Conservation (phyloP, 2,888 invertebrate species). For the Pharmacophagus antenor region DNA sequence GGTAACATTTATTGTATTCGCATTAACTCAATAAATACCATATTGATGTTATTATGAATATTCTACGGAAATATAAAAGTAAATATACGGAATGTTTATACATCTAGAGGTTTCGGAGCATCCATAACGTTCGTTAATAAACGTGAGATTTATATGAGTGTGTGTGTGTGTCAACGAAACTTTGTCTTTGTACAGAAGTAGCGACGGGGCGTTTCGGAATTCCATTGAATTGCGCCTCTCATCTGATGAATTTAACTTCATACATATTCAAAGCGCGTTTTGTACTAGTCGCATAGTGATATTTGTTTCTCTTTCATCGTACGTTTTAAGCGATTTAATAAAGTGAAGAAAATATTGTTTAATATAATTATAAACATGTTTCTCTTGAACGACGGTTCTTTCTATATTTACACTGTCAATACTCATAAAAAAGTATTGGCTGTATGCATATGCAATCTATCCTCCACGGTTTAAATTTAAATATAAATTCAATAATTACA, state of each 20-base stretch:
- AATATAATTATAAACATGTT: not conserved
- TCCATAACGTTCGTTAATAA: not conserved
- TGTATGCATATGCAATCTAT: no score
- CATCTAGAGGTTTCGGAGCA: not conserved
- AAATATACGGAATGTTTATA: not conserved
- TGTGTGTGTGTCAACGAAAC: not conserved
- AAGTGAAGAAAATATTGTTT: slow-evolving; percentile 11
- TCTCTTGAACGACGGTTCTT: not conserved
- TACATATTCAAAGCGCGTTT: slow-evolving; percentile 16
- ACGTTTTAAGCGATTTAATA: slow-evolving; percentile 10
- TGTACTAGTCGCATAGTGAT: not conserved
- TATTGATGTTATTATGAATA: no score
- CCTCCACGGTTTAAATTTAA: no score
- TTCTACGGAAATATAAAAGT: not conserved
- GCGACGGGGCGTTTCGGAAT: slow-evolving; percentile 22
- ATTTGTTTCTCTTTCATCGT: slow-evolving; percentile 7
- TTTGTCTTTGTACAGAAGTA: not conserved
- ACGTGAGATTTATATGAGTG: not conserved
- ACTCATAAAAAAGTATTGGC: no score
- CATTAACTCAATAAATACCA: no score
- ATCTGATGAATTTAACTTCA: slow-evolving; percentile 17
- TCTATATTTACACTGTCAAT: no score
- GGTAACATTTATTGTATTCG: no score
- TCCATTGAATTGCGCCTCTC: slow-evolving; percentile 15
- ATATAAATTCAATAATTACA: no score